Evolutionary conservation across 2,888 invertebrate genomes (phyloP), one percentile per base, ranked within the genome.

Genomic region (Hypsopygia costalis): DNA sequence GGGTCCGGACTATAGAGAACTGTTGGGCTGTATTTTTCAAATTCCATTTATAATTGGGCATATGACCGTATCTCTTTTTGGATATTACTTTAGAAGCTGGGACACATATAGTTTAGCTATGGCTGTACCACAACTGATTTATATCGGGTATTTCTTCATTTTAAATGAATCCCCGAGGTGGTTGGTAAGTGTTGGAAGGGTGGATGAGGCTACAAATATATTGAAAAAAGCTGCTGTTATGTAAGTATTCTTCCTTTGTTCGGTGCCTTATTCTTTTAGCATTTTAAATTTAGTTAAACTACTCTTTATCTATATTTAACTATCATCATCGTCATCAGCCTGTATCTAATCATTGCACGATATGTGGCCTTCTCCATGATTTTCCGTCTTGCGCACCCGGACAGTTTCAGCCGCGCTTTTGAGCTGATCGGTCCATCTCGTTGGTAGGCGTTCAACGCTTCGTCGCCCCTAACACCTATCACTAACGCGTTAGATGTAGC

Each of bases 111-210:
- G 92, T 50, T 72, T 94, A 31, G 90, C 91, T 0, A 74, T 93
- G 44, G 93, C 93, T 0, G 66, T 93, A 1, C 92, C 91, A 0
- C 89, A 90, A 0, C 56, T 91, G 10, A 67, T 94, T 28, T 90
- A 94, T 47, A 76, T 93, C 34, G 88, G 91, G 0, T 94, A 94
- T 56, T 92, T 92, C 66, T 93, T 93, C 87, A 58, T 93, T n/a
- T 72, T 95, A 16, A 92, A 92, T 0, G 95, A 96, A 73, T 95
- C 95, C 0, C 95, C 95, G 0, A 86, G 95, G 27, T 96, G 95
- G 95, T 81, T 95, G 22, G 81, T 94, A 45, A 92, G 93, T n/a
- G 91, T 92, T 0, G 94, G 94, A 0, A 83, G 90, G 35, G 85
- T 92, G 11, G 91, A 92, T 1, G 86, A 91, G 29, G 93, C 95